Base-by-base conservation (phyloP, 1,140 invertebrate species). In the Apis cerana region DNA sequence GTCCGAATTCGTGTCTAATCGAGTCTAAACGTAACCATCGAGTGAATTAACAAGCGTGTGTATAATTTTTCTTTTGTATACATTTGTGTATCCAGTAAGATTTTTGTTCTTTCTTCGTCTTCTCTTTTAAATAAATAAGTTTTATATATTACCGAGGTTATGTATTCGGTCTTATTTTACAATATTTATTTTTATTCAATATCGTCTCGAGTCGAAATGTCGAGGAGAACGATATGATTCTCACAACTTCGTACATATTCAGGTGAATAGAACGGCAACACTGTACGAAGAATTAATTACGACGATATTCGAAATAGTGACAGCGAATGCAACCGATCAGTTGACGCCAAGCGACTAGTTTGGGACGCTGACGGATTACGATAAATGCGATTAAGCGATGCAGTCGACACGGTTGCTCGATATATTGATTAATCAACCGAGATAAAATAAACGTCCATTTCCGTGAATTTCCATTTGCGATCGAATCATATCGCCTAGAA, bases 281-380 rank as follows among this genome's bases (percentile, higher is more conserved):
- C 76, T 13, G 52, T 23, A 33, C 17, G 17, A 15, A 50, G 58
- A 74, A 80, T 74, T 71, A 54, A 80, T 80, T 80, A 54, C 67
- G 62, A 33, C 77, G 77, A 71, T 79, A 80, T 43, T 15, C 27
- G 12, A 52, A 52, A 79, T 58, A 61, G 52, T n/a, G 17, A 43
- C 54, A 75, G 75, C 50, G 52, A 65, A 64, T 70, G 75, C 17
- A 50, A 27, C 50, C 54, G 71, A 54, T 54, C 23, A 27, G 52
- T 43, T 12, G 61, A 48, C 17, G 69, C 2, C 54, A 17, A 80
- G 27, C 33, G 70, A 19, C 48, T 80, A n/a, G 71, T 64, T 56
- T 71, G 33, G 79, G 71, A 80, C 61, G n/a, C 33, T 23, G n/a
- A 62, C 61, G 79, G 79, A 81, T 81, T 81, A 75, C 79, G 71